phyloP scores from a whole-genome alignment of 2,797 vertebrate species.

The Danio albolineatus region DNA sequence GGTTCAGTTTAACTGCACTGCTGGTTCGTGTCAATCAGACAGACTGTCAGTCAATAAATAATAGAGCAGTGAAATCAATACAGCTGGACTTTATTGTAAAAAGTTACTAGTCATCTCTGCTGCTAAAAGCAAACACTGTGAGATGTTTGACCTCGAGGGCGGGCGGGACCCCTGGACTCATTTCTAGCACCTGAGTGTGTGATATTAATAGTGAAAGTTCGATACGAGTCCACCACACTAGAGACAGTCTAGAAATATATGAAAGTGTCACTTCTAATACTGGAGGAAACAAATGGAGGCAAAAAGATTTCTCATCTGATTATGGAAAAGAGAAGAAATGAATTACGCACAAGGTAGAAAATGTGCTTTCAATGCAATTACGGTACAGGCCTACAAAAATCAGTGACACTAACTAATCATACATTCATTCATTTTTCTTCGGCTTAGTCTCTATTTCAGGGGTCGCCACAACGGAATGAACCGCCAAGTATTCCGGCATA shows the following conservation, averaged over 20 bases:
- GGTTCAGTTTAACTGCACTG: slow-evolving; percentile 36
- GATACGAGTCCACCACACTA: not conserved
- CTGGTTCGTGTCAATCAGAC: slow-evolving; percentile 19
- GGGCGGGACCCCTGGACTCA: not conserved
- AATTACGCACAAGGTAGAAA: not conserved
- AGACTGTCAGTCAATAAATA: not conserved
- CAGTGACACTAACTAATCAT: not conserved
- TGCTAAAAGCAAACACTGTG: not conserved
- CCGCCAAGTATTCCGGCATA: no score
- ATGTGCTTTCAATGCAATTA: slow-evolving; percentile 15
- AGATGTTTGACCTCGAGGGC: not conserved
- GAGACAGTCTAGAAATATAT: slow-evolving; percentile 22
- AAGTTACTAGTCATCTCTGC: slow-evolving; percentile 31
- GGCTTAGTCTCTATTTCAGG: no score
- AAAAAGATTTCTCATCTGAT: not conserved
- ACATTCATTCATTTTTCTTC: no score
- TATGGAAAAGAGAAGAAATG: not conserved
- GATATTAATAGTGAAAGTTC: slow-evolving; percentile 24
- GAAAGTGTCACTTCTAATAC: slow-evolving; percentile 30
- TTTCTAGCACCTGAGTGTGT: slow-evolving; percentile 26
- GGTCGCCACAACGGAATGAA: no score
- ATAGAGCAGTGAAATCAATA: slow-evolving; percentile 8
- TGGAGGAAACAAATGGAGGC: not conserved
- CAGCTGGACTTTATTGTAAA: slow-evolving; percentile 26
- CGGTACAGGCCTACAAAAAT: not conserved